Conservation (phyloP, 2,113 vertebrate species). For the Donacobius atricapilla region DNA sequence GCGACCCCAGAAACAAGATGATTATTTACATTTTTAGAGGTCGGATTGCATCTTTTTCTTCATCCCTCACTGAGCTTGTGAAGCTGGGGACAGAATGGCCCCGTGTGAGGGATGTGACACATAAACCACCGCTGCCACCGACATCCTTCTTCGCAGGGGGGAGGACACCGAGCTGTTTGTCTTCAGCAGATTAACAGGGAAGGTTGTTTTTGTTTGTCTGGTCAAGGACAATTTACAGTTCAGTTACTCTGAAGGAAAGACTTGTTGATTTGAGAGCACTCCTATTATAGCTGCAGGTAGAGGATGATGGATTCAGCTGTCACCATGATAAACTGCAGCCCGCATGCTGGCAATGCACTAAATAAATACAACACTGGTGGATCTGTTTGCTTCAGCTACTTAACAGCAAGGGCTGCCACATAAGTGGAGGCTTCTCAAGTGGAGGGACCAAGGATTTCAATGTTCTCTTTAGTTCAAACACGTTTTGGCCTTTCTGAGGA, state of each 20-base stretch:
- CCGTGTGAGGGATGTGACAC: conserved; percentile 9
- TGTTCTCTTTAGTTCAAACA: not conserved
- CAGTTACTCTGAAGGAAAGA: conserved; percentile 72
- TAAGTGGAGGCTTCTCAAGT: not conserved
- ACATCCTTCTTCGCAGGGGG: conserved; percentile 3
- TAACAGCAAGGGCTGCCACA: conserved; percentile 16
- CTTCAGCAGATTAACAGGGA: conserved; percentile 68
- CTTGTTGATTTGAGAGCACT: conserved; percentile 70
- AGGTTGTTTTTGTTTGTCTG: conserved; percentile 71
- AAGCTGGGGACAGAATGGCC: not conserved
- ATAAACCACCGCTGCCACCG: conserved; percentile 27
- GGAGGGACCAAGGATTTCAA: not conserved
- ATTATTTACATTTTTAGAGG: conserved; percentile 7
- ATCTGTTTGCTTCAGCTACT: conserved; percentile 57
- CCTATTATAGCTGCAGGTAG: conserved; percentile 66
- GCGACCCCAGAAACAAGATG: not conserved
- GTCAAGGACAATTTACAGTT: conserved; percentile 77
- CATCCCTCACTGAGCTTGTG: not conserved
- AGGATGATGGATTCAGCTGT: conserved; percentile 72
- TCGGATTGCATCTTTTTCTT: not conserved
- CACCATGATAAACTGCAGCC: conserved; percentile 62
- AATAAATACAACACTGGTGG: conserved; percentile 70
- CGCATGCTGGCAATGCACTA: conserved; percentile 16
- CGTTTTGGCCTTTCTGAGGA: not conserved
- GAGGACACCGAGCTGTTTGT: conserved; percentile 50